Evolutionary conservation across 2,797 vertebrate genomes (phyloP).

Genomic region (Rhabdomys pumilio): DNA sequence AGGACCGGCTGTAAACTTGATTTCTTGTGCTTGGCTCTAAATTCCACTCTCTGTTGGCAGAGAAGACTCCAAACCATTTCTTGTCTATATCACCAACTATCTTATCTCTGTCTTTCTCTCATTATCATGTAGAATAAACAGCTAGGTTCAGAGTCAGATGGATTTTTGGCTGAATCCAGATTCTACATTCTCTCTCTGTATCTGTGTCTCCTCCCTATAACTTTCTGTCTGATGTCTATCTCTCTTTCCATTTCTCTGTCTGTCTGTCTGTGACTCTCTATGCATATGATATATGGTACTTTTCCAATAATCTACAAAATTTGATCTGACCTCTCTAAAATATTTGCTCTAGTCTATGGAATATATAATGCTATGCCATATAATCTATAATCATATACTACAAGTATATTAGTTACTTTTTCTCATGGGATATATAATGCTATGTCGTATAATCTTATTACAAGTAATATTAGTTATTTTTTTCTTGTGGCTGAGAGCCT

Average conservation of each 20-base stretch:
- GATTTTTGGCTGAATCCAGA: not conserved
- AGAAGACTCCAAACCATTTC: not conserved
- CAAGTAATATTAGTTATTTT: not conserved
- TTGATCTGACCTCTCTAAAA: not conserved
- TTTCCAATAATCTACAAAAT: not conserved
- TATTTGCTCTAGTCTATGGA: not conserved
- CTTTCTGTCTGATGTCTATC: not conserved
- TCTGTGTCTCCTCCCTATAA: not conserved
- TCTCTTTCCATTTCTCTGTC: not conserved
- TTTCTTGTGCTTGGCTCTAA: conserved; percentile 42
- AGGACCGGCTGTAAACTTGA: conserved; percentile 48
- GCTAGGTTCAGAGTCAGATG: not conserved
- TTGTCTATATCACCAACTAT: not conserved
- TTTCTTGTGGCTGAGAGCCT: not conserved
- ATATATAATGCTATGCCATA: not conserved
- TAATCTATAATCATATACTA: not conserved
- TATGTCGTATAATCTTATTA: not conserved
- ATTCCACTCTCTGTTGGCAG: conserved; percentile 21
- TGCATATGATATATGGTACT: not conserved
- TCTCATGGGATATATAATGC: not conserved
- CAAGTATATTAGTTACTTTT: not conserved
- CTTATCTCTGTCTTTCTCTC: not conserved
- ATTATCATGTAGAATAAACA: not conserved
- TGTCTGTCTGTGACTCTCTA: not conserved
- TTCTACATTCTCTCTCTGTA: not conserved